Base-by-base conservation (phyloP, 2,113 vertebrate species). In the Pterocles gutturalis region DNA sequence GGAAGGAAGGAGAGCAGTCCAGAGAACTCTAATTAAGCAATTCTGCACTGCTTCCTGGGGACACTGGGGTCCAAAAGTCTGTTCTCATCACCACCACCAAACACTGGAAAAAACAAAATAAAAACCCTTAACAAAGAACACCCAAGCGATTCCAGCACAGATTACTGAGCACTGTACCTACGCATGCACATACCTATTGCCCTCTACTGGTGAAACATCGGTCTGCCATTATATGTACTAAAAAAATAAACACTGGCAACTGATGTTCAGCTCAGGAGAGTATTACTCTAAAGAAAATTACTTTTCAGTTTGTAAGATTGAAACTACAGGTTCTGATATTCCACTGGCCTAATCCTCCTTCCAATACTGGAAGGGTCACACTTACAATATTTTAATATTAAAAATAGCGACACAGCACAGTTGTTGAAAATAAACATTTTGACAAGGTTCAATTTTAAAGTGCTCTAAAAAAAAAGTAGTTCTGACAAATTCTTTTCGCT, bases 161-260 rank as follows among this genome's bases (percentile, higher is more conserved):
- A 29, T 5, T 33, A 5, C 0, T 1, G 10, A 78, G 51, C 25
- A 17, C 10, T 22, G 65, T 29, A 41, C 28, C 4, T 14, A 20
- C 0, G 31, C 49, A 24, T 4, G 6, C 71, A 86, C 36, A 31
- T 25, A 38, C 22, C 62, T 72, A 83, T 26, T 90, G 97, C 95
- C 97, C 96, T 89, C 96, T 97, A 25, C 79, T 95, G 96, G 88
- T 46, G 55, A 75, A 58, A 75, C 8, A 5, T 12, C 15, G 13
- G 9, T 28, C 48, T 85, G 31, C 31, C 51, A 38, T 4, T 38
- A 29, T 2, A 54, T 2, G 7, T 3, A 46, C 22, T 13, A 34
- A 88, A 43, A 48, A 77, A 78, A 33, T 0, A 28, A 28, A 67
- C 18, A 11, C 3, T 0, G 1, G 34, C 19, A 75, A 66, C 29